Percentiles rank a stretch among this genome's conserved stretches.
These are phyloP conservation scores for Lithobates pipiens DNA, from an alignment of 2,797 vertebrate species.

Conservation along the genomic window DNA sequence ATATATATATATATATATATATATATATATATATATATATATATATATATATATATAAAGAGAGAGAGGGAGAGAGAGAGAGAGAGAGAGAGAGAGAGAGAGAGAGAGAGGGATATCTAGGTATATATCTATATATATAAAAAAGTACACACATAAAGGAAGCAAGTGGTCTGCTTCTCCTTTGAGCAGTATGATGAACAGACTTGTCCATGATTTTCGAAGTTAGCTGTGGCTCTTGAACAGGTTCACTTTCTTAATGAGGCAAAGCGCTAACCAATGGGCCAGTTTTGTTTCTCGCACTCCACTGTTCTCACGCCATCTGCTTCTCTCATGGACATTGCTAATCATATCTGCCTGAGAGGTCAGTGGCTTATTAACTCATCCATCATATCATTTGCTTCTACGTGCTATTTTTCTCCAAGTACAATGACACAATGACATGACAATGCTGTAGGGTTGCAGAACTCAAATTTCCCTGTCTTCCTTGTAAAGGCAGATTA, in stretches of 20 bases:
- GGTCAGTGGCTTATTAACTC: conserved; percentile 33
- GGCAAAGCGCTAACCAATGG: conserved; percentile 40
- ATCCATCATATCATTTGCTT: conserved; percentile 28
- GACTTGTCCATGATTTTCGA: conserved; percentile 1
- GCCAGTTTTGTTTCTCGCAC: conserved; percentile 12
- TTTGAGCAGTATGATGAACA: not conserved
- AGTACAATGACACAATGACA: conserved; percentile 6
- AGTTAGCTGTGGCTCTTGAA: conserved; percentile 11
- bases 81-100: too few relatives aligned
- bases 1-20: too few relatives aligned
- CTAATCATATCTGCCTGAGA: conserved; percentile 36
- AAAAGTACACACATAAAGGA: not conserved
- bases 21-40: too few relatives aligned
- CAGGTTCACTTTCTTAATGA: conserved; percentile 40
- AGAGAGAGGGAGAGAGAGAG: too few relatives aligned
- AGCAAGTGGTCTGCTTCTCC: not conserved
- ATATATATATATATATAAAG: too few relatives aligned
- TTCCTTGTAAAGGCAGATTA: conserved; percentile 6
- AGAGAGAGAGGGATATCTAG: too few relatives aligned
- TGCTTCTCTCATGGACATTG: conserved; percentile 39
- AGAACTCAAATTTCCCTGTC: conserved; percentile 13
- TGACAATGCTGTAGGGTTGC: conserved; percentile 16
- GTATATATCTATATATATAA: too few relatives aligned
- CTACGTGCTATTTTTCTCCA: conserved; percentile 14
- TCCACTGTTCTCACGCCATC: conserved; percentile 33